Conservation (phyloP, 2,113 vertebrate genomes). For the Pseudonaja textilis region DNA sequence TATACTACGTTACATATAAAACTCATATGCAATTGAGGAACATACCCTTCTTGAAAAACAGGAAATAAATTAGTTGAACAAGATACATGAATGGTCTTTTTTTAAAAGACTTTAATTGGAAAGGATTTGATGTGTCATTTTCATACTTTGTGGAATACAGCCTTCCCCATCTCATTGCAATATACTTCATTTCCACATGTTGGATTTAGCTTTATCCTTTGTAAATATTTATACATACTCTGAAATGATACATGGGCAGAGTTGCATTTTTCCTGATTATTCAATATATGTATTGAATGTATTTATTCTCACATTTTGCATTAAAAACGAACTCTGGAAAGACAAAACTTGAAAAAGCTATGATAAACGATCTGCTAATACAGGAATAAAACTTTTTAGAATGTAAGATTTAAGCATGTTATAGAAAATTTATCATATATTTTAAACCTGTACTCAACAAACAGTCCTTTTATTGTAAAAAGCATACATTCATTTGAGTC, state of each 20-base stretch:
- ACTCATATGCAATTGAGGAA: constrained; percentile 8
- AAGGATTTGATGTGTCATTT: constrained; percentile 49
- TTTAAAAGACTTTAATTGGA: constrained; percentile 50
- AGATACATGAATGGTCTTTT: constrained; percentile 32
- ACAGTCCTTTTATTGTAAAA: background rate
- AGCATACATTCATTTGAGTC: background rate
- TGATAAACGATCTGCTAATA: constrained; percentile 41
- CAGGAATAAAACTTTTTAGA: background rate
- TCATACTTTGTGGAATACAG: constrained; percentile 57
- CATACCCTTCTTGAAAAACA: background rate
- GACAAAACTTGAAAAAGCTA: constrained; percentile 52
- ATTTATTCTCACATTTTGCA: background rate
- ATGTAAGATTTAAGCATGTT: constrained; percentile 20
- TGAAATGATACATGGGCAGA: constrained; percentile 69
- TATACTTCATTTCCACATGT: constrained; percentile 71
- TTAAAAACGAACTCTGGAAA: background rate
- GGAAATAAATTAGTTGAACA: constrained; percentile 35
- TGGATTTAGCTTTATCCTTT: constrained; percentile 71
- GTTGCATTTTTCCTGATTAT: constrained; percentile 70
- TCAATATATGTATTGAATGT: constrained; percentile 32
- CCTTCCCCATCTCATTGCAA: constrained; percentile 57
- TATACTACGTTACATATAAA: constrained; percentile 29
- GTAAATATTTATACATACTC: constrained; percentile 78
- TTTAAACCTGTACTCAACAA: background rate
- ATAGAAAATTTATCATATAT: background rate